Conservation (phyloP, 2,888 invertebrate species). For the Melolontha melolontha region DNA sequence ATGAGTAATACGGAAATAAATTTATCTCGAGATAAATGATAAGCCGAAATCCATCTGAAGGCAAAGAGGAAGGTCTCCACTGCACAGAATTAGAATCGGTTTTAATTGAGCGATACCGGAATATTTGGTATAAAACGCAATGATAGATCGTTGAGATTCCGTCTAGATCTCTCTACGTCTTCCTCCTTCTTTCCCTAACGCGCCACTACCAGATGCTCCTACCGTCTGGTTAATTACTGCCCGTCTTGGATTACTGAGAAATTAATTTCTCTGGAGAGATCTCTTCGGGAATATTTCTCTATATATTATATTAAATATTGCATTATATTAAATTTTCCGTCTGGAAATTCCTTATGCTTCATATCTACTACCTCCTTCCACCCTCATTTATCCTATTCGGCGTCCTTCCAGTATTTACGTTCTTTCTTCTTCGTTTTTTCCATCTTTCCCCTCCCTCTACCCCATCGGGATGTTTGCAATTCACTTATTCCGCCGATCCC, state of each 20-base stretch:
- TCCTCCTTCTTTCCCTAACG: constrained; percentile 9
- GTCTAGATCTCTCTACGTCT: constrained; percentile 50
- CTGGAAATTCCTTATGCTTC: constrained; percentile 48
- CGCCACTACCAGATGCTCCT: constrained; percentile 22
- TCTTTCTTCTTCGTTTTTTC: constrained; percentile 8
- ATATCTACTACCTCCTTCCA: neutral
- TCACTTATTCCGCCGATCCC: constrained; percentile 30
- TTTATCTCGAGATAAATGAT: no score
- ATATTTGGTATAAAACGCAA: constrained; percentile 61
- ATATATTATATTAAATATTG: constrained; percentile 66
- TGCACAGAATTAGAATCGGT: constrained; percentile 42
- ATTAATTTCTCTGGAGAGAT: constrained; percentile 64
- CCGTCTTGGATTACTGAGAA: constrained; percentile 66
- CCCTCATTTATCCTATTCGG: no score
- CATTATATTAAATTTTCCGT: constrained; percentile 65
- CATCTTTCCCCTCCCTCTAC: neutral
- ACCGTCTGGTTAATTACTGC: constrained; percentile 63
- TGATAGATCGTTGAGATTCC: constrained; percentile 65
- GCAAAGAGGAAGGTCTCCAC: constrained; percentile 1
- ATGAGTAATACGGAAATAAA: no score
- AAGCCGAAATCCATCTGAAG: neutral
- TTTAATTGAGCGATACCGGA: constrained; percentile 53
- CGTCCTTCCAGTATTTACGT: neutral
- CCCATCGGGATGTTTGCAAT: constrained; percentile 42
- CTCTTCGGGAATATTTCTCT: constrained; percentile 53